A percentile compares a stretch with the other conserved stretches of the same genome.
Conservation (phyloP, 2,797 vertebrate genomes). For the Bufotes viridis region DNA sequence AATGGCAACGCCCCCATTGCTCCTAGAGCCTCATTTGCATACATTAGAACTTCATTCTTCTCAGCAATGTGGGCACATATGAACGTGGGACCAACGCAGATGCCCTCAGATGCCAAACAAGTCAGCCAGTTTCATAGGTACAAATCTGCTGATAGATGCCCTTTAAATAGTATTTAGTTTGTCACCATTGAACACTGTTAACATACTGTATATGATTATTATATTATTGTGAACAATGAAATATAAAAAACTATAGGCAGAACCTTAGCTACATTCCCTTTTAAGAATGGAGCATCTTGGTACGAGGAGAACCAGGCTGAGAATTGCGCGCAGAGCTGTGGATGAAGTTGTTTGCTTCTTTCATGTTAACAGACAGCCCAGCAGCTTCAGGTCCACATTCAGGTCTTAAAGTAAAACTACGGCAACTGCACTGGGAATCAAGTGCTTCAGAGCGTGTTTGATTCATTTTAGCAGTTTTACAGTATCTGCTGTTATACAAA, state of each 20-base stretch:
- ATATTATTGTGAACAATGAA: not conserved
- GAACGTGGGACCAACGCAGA: too few relatives aligned
- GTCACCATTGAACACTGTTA: too few relatives aligned
- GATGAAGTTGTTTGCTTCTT: not conserved
- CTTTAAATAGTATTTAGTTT: too few relatives aligned
- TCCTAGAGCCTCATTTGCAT: too few relatives aligned
- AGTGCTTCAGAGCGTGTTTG: slow-evolving; percentile 1
- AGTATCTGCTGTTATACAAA: slow-evolving; percentile 20
- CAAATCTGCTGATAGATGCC: too few relatives aligned
- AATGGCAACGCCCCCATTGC: too few relatives aligned
- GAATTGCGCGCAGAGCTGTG: not conserved
- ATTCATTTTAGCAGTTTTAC: slow-evolving; percentile 10
- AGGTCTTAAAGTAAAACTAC: slow-evolving; percentile 6
- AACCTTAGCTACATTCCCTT: not conserved
- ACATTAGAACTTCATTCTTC: too few relatives aligned
- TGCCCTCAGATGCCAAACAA: too few relatives aligned
- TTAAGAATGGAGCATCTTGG: not conserved
- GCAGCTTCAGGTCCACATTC: not conserved
- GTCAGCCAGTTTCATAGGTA: too few relatives aligned
- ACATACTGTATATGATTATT: not conserved
- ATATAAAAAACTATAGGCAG: not conserved
- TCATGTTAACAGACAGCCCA: not conserved
- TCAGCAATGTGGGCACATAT: too few relatives aligned
- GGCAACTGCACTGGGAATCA: not conserved
- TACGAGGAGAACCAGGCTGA: not conserved